Percentiles rank a stretch among this genome's conserved stretches.
Conservation (phyloP, 2,113 vertebrate genomes). For the Bostrychus sinensis region DNA sequence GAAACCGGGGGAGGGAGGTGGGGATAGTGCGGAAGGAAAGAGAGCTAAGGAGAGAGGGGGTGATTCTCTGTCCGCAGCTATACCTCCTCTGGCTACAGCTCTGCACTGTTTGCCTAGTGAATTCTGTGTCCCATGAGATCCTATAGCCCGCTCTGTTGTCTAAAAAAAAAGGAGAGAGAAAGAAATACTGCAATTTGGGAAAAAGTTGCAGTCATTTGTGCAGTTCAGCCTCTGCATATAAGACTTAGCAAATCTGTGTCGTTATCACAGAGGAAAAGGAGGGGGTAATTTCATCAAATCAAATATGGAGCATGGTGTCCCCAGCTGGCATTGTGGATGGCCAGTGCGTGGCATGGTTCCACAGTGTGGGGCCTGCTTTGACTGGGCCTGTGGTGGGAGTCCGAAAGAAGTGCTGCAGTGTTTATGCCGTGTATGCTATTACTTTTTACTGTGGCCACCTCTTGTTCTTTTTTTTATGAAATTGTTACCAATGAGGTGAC, state of each 20-base stretch:
- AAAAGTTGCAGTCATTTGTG: constrained; percentile 58
- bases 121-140: constrained; percentile 59
- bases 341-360: constrained; percentile 37
- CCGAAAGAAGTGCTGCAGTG: constrained; percentile 9
- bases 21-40: constrained; percentile 1
- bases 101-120: constrained; percentile 66
- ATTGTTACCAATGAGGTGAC: constrained; percentile 25
- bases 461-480: neutral
- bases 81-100: constrained; percentile 51
- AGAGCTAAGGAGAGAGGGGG: constrained; percentile 13
- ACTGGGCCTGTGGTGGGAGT: constrained; percentile 24
- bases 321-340: constrained; percentile 46
- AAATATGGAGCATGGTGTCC: constrained; percentile 61
- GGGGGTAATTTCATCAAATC: constrained; percentile 36
- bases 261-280: constrained; percentile 32
- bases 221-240: constrained; percentile 50
- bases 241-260: constrained; percentile 54
- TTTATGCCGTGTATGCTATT: neutral
- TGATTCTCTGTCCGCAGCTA: constrained; percentile 49
- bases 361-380: constrained; percentile 52
- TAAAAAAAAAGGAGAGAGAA: constrained; percentile 1
- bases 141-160: constrained; percentile 47
- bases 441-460: neutral
- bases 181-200: constrained; percentile 60
- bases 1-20: constrained; percentile 11